Conservation (phyloP, 2,888 invertebrate species). For the Temnothorax unifasciatus region DNA sequence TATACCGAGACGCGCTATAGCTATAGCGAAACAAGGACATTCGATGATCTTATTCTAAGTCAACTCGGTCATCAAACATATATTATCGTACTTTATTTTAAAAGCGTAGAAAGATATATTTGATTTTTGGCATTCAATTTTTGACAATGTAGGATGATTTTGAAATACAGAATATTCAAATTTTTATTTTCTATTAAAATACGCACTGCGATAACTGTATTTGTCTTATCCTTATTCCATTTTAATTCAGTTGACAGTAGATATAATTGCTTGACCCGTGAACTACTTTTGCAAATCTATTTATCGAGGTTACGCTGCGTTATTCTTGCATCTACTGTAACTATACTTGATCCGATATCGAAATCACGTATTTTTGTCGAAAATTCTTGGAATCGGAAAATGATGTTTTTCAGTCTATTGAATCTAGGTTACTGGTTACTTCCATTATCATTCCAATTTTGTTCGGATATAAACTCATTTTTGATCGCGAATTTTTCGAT, state of each 20-base stretch:
- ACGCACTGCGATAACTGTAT: background rate
- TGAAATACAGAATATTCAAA: background rate
- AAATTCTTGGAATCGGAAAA: conserved; percentile 17
- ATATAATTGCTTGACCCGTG: conserved; percentile 38
- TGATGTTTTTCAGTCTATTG: conserved; percentile 16
- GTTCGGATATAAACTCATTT: background rate
- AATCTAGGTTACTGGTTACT: conserved; percentile 47
- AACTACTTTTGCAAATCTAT: conserved; percentile 32
- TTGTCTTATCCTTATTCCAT: background rate
- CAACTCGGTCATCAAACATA: conserved; percentile 2
- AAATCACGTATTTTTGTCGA: conserved; percentile 35
- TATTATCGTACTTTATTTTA: conserved; percentile 2
- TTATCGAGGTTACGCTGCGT: conserved; percentile 22
- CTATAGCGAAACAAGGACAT: background rate
- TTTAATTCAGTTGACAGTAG: conserved; percentile 3
- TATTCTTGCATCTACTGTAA: conserved; percentile 27
- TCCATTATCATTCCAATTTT: conserved; percentile 38
- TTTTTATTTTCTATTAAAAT: background rate
- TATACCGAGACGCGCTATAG: background rate
- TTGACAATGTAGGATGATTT: background rate
- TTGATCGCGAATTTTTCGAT: background rate
- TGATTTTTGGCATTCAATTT: background rate
- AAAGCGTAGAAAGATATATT: conserved; percentile 2
- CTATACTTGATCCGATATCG: conserved; percentile 15
- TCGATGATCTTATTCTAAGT: conserved; percentile 14